Evolutionary conservation across 2,888 invertebrate genomes (phyloP), one percentile per base, ranked within the genome.

Genomic region (Molorchus minor): DNA sequence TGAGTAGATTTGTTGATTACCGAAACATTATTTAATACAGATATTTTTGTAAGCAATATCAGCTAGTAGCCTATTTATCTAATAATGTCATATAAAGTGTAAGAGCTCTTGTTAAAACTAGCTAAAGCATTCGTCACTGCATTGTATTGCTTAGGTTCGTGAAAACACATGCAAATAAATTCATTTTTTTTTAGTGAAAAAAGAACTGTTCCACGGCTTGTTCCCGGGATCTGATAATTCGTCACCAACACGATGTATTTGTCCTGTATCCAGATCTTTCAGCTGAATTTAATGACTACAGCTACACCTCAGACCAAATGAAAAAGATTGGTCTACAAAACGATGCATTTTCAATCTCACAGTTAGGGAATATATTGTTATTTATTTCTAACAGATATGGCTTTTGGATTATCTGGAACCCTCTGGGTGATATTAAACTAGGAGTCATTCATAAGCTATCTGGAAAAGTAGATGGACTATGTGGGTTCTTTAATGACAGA

Each of bases 401-500:
- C 52, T 92, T 92, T 75, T 90, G 88, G 81, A 85, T 92, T 1
- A 83, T 88, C 1, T 91, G 90, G 81, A 89, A 87, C 72, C 82
- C 83, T 2, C 85, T 87, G 52, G 88, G 88, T 1, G 75, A 79
- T 53, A 74, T 77, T 0, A 90, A 89, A 78, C 84, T 94, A 67
- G 90, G 89, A 62, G 88, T 92, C 44, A 84, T 86, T 0, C 85
- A 86, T 49, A 86, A 85, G 68, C 82, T 88, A 66, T 77, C 82
- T 58, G 84, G 86, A 5, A 82, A 84, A 36, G 88, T 93, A 0
- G 91, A 92, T 71, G 94, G 94, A 0, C 80, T 94, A 7, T 94
- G 94, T 75, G 94, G 94, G 1, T 88, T 85, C 58, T 92, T 87
- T 77, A 91, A 91, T 78, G 88, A 87, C 1, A 79, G 84, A 20